Base-by-base conservation (phyloP, 1,140 invertebrate species). In the Drosophila azteca region DNA sequence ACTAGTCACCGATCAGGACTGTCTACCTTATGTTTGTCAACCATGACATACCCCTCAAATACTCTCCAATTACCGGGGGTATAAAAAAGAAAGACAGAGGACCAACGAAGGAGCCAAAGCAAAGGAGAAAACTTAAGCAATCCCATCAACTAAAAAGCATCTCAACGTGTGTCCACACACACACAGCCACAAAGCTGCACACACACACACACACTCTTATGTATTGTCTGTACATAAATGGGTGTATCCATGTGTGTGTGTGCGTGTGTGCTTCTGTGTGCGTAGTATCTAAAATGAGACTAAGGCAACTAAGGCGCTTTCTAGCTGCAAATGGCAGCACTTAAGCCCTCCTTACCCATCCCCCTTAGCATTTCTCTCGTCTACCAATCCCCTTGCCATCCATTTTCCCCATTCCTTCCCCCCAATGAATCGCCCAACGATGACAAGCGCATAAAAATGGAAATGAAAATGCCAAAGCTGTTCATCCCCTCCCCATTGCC, bases 101-200 rank as follows among this genome's bases (percentile, higher is more conserved):
- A 39, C 11, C 31, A 58, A 57, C 15, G 44, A 51, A 51, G 46
- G 64, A 65, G 41, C 31, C 43, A 64, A 63, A 73, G 44, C 64
- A 44, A 61, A 78, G 62, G 46, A 59, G 65, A 78, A 39, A 78
- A 88, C 82, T 88, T 76, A 85, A 85, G 82, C 73, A 85, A 85
- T 88, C 83, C 78, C 82, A 87, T 87, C 82, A 87, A 87, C 83
- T 87, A 87, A 82, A 87, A 87, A 87, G 83, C 82, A 87, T 87
- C 79, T 88, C 75, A 76, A 76, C 74, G 77, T 85, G 63, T 85
- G 77, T 77, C 67, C 81, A 51, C 55, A 77, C 57, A 74, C 17
- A 50, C 55, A 64, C 45, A 46, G n/a, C n/a, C 65, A 71, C 50
- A 31, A 1, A 20, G 17, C 17, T 20, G 1, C 24, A 35, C 35